phyloP scores from a whole-genome alignment of 2,113 vertebrate species.

The Apodemus speciosus region DNA sequence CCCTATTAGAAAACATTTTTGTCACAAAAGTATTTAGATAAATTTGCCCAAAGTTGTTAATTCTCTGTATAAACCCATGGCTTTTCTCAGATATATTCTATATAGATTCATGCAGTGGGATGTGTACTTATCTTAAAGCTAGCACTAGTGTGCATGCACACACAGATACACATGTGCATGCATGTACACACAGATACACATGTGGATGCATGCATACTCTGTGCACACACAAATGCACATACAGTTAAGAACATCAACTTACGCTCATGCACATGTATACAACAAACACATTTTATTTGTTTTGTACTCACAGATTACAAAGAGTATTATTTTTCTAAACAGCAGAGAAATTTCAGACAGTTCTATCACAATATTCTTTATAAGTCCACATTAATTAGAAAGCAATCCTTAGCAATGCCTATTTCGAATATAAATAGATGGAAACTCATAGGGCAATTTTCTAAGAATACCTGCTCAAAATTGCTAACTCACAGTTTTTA shows the following conservation, averaged over 20 bases:
- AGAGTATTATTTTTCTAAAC: background rate
- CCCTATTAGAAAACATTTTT: background rate
- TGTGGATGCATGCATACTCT: too few species aligned
- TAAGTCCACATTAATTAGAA: background rate
- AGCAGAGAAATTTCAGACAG: background rate
- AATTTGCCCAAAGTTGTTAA: background rate
- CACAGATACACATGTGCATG: background rate
- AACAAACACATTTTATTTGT: background rate
- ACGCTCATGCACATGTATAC: background rate
- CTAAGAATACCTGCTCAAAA: background rate
- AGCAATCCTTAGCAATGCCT: background rate
- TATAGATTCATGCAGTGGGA: background rate
- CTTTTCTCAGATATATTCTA: background rate
- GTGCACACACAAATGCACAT: background rate
- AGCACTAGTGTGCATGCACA: background rate
- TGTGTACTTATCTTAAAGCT: background rate
- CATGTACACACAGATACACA: background rate
- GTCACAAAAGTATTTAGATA: background rate
- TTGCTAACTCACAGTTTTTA: background rate
- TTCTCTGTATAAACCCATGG: background rate
- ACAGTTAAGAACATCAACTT: accelerated
- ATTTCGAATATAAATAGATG: background rate
- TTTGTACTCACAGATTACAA: background rate
- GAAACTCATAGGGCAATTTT: background rate
- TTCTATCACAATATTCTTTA: background rate